phyloP scores from a whole-genome alignment of 2,888 invertebrate genomes.

The Metacarcinus magister region DNA sequence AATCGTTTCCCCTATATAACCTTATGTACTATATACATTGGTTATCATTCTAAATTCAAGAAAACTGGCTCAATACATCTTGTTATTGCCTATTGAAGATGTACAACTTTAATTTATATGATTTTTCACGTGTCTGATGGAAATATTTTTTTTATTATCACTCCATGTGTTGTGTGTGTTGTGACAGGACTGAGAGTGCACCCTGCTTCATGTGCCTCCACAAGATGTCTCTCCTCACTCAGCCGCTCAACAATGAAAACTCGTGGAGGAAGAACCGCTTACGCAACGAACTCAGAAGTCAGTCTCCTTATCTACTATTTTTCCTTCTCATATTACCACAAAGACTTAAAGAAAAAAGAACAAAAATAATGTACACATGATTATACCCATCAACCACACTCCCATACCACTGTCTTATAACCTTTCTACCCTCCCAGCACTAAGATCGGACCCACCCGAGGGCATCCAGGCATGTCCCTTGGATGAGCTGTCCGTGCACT shows the following conservation, averaged over 20 bases:
- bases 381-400: neutral
- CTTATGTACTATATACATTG: too few relatives aligned
- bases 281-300: conserved; percentile 89
- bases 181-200: conserved; percentile 90
- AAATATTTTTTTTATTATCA: neutral
- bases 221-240: conserved; percentile 91
- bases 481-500: conserved; percentile 93
- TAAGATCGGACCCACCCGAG: conserved; percentile 92
- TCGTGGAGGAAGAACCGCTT: conserved; percentile 93
- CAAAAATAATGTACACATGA: too few relatives aligned
- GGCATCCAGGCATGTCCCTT: conserved; percentile 93
- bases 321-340: neutral
- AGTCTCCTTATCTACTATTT: conserved; percentile 67
- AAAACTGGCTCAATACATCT: too few relatives aligned
- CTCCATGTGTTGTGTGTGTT: neutral
- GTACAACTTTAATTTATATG: too few relatives aligned
- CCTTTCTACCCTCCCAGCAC: conserved; percentile 84
- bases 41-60: too few relatives aligned
- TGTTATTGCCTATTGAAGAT: too few relatives aligned
- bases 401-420: neutral
- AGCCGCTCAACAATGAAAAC: conserved; percentile 90
- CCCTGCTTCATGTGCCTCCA: conserved; percentile 94
- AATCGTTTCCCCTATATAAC: too few relatives aligned
- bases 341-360: too few relatives aligned
- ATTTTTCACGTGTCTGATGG: too few relatives aligned